Evolutionary conservation across 2,797 vertebrate species (phyloP).

Genomic region (Muscicapa striata): DNA sequence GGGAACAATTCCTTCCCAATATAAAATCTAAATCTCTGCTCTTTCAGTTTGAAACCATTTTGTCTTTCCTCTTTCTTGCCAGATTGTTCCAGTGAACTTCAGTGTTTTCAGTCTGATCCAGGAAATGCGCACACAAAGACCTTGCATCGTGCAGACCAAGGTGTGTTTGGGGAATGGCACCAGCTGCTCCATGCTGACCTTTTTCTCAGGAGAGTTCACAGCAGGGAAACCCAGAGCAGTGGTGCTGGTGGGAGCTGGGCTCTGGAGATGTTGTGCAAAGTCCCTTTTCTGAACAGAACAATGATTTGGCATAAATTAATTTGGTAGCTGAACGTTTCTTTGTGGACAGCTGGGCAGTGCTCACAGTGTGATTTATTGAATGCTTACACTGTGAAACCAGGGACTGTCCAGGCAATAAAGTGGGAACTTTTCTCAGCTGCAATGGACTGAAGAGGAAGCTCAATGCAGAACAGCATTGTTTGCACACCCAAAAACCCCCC

Average conservation of each 20-base stretch:
- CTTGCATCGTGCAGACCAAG: slow-evolving; percentile 96
- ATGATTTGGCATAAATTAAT: background rate
- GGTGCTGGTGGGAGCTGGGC: background rate
- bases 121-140: slow-evolving; percentile 93
- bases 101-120: slow-evolving; percentile 87
- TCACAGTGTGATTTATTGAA: background rate
- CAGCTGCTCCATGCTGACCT: background rate
- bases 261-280: background rate
- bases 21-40: background rate
- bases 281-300: background rate
- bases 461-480: background rate
- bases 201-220: background rate
- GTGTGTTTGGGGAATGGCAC: slow-evolving; percentile 53
- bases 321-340: background rate
- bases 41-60: background rate
- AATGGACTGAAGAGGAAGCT: slow-evolving; percentile 25
- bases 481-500: background rate
- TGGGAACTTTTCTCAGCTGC: background rate
- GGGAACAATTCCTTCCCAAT: background rate
- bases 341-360: background rate
- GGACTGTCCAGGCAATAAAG: background rate
- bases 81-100: slow-evolving; percentile 91
- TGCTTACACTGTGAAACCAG: background rate
- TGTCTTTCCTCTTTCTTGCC: background rate
- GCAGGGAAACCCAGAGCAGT: background rate